Evolutionary conservation across 2,113 vertebrate species (phyloP).

Genomic region (Phocoena phocoena): DNA sequence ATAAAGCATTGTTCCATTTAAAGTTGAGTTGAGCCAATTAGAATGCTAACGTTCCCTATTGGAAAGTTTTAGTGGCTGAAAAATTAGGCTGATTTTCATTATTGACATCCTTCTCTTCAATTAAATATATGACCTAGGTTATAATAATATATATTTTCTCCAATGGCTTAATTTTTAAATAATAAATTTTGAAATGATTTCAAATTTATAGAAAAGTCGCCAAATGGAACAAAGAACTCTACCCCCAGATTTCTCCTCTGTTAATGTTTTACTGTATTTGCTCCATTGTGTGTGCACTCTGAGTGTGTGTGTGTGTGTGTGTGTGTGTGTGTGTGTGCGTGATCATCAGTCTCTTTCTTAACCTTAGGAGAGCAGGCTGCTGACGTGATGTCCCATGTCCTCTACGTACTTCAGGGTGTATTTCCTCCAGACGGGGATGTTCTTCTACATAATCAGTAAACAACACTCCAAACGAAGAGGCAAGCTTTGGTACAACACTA

Average conservation of each 20-base stretch:
- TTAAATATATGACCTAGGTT: background rate
- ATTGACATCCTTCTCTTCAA: background rate
- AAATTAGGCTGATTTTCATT: background rate
- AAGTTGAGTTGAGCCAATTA: background rate
- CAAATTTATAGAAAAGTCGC: background rate
- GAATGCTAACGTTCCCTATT: background rate
- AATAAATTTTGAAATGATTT: constrained; percentile 13
- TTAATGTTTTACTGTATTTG: constrained; percentile 7
- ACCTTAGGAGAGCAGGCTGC: background rate
- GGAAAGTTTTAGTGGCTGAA: background rate
- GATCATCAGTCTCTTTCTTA: background rate
- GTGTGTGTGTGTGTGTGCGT: background rate
- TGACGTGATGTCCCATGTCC: background rate
- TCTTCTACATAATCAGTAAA: background rate
- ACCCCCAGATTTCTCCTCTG: background rate
- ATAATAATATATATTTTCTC: background rate
- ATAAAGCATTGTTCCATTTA: background rate
- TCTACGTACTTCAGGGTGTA: background rate
- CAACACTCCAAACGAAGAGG: background rate
- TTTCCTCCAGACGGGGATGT: background rate
- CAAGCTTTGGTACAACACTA: background rate
- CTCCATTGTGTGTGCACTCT: background rate
- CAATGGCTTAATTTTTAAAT: constrained; percentile 28
- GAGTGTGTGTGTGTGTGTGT: background rate
- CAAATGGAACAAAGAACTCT: background rate